phyloP scores from a whole-genome alignment of 2,888 invertebrate genomes.

The Drosophila picticornis region DNA sequence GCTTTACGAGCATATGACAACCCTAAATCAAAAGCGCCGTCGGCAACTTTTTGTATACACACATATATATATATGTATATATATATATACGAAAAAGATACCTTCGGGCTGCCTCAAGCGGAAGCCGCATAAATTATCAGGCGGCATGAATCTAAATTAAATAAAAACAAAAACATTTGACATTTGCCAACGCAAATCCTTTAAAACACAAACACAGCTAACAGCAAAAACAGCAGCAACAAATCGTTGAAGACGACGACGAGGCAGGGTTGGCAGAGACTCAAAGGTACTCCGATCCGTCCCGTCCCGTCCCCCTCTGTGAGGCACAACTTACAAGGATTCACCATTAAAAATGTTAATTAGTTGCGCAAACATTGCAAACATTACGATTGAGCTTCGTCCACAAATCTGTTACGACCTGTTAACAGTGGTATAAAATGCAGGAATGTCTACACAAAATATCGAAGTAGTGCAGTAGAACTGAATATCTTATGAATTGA shows the following conservation, averaged over 20 bases:
- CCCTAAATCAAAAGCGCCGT: constrained; percentile 72
- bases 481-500: not conserved
- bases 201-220: constrained; percentile 60
- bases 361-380: constrained; percentile 79
- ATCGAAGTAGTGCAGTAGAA: not conserved
- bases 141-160: constrained; percentile 74
- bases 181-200: constrained; percentile 73
- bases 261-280: not conserved
- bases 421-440: constrained; percentile 42
- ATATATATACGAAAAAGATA: not conserved
- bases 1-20: constrained; percentile 69
- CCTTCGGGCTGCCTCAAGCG: constrained; percentile 27
- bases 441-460: not conserved
- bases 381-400: constrained; percentile 62
- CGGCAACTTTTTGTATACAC: constrained; percentile 47
- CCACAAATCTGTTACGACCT: constrained; percentile 37
- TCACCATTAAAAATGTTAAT: constrained; percentile 85
- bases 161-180: constrained; percentile 76
- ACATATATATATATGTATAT: not conserved
- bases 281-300: constrained; percentile 13
- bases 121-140: constrained; percentile 74
- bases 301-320: constrained; percentile 22
- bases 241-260: not conserved
- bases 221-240: constrained; percentile 9
- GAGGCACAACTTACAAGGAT: constrained; percentile 80